Base-by-base conservation (phyloP, 2,797 vertebrate genomes). In the Argentina silus region DNA sequence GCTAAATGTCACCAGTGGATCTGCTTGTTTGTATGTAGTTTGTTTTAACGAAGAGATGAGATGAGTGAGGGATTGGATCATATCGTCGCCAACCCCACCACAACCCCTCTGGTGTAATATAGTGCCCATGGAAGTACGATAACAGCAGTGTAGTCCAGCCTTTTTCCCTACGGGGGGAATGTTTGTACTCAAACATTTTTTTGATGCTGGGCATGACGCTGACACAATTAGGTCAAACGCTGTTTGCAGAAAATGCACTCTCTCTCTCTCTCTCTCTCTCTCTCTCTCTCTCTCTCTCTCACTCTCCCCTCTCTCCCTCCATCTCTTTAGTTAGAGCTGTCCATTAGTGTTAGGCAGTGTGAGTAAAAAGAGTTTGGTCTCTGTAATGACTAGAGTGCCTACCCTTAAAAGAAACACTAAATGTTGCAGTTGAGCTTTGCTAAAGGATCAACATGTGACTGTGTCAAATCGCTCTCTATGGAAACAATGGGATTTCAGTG, bases 201-300 rank as follows among this genome's bases (percentile, higher is more conserved):
- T 44, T 65, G 71, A 74, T 21, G 12, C 69, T 23, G 55, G 27
- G 23, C 48, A 56, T 63, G 71, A 53, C 48, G 62, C 74, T 85
- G 86, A 89, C 86, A 87, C 81, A 86, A 86, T 85, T 51, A 76
- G 86, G 83, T 87, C 81, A 83, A 71, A 74, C 63, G 63, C 60
- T 48, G 60, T 81, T 79, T 67, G 53, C 67, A 42, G 55, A 55
- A 69, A 78, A 43, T 57, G 53, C 53, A 61, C 44, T 44, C 67
- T 62, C 68, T 63, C 27, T 14, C 61, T 71, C 19, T 57, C 66
- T 43, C 68, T 55, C 27, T 12, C 42, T 70, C 50, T 1, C 45
- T 51, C 47, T 42, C 7, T 65, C 36, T 44, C 15, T 62, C 43
- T 21, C 50, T 8, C 45, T 70, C 45, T 77, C 23, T 12, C 64